Evolutionary conservation across 2,888 invertebrate genomes (phyloP), one percentile per base, ranked within the genome.

Genomic region (Helobdella robusta): DNA sequence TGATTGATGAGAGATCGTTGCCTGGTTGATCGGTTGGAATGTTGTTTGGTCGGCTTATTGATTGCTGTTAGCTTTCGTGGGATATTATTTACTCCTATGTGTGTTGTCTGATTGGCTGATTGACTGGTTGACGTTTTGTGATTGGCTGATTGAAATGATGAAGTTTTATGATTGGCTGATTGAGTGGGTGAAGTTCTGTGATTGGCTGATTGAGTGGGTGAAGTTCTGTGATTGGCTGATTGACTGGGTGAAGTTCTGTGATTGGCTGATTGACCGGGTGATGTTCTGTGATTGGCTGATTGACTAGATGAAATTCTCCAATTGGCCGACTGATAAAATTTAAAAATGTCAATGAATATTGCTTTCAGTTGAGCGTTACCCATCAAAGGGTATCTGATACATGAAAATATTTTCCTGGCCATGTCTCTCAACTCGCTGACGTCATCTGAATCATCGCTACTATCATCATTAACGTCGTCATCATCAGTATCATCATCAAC

Each of bases 341-440:
- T 32, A 2, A 40, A 8, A 2, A 61, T 32, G 18, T 61, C 61
- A 3, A 50, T 20, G 6, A 25, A 28, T 20, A 61, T 61, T 28
- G 61, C 61, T 20, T 61, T 61, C 48, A 44, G 48, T 46, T 61
- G 61, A 8, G 61, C 50, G 5, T 28, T 35, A 25, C 48, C 50
- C 61, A 61, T 61, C 30, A 61, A 30, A 2, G 61, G 61, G 30
- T 48, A 61, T 28, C 61, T 40, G 2, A 61, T 48, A 23, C 32
- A 32, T 28, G 46, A 48, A 18, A 61, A 40, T 15, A 61, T 8
- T 28, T 61, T 23, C 4, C 32, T 6, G 6, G n/a, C 50, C 20
- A n/a, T 11, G n/a, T 50, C 20, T 6, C 23, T n/a, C 50, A 20
- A n/a, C 6, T 11, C 50, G n/a, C 6, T n/a, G 8, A 8, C 54